A percentile compares a stretch with the other conserved stretches of the same genome.
These are phyloP conservation scores for Gnathonemus longibarbis DNA, from an alignment of 2,113 vertebrate species.

Conservation along the genomic window DNA sequence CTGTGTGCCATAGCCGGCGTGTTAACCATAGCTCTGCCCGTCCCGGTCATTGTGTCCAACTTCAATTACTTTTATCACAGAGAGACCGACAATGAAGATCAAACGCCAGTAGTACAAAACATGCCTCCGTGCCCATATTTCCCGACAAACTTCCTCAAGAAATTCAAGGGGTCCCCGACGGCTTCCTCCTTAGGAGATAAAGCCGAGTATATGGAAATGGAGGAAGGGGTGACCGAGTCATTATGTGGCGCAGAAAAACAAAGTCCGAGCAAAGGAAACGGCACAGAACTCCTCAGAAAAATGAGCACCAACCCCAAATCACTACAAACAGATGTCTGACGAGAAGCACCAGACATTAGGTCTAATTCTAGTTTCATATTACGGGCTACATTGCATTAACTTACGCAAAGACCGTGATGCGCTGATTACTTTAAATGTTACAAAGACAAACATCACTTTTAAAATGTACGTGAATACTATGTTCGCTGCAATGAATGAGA, in stretches of 20 bases:
- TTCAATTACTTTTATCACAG: conserved; percentile 99
- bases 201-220: conserved; percentile 97
- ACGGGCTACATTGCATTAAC: background rate
- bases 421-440: background rate
- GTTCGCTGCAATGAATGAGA: background rate
- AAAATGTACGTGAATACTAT: background rate
- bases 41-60: conserved; percentile 98
- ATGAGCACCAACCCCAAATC: conserved; percentile 86
- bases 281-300: conserved; percentile 85
- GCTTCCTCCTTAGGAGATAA: conserved; percentile 92
- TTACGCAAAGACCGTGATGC: background rate
- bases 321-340: conserved; percentile 96
- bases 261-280: conserved; percentile 82
- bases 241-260: conserved; percentile 84
- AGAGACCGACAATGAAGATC: conserved; percentile 92
- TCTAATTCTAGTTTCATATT: conserved; percentile 10
- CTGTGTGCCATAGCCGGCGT: conserved; percentile 96
- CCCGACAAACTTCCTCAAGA: conserved; percentile 79
- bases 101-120: conserved; percentile 73
- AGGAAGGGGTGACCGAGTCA: conserved; percentile 93
- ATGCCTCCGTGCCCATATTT: conserved; percentile 85
- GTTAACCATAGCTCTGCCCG: conserved; percentile 94
- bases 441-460: background rate
- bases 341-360: background rate
- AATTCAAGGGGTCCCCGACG: conserved; percentile 77